These are phyloP conservation scores for Neuroterus valhalla DNA, from an alignment of 1,140 invertebrate species.

Conservation along the genomic window DNA sequence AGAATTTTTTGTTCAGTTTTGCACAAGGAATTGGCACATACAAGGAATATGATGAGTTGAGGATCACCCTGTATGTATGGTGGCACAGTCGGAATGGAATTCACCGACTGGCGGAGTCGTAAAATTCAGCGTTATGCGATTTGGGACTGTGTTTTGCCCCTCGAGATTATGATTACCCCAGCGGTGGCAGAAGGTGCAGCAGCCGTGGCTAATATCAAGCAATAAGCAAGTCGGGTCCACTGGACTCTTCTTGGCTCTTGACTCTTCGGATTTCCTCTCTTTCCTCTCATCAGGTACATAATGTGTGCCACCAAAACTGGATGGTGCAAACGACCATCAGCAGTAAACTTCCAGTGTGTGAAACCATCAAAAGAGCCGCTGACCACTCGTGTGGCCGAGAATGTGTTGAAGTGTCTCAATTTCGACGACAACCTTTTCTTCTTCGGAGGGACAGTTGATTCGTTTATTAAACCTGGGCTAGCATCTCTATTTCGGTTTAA, in stretches of 20 bases:
- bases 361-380: conserved; percentile 27
- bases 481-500: no score
- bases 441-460: background rate
- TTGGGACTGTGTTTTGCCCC: conserved; percentile 66
- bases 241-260: conserved; percentile 28
- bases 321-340: conserved; percentile 17
- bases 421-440: background rate
- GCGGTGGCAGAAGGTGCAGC: conserved; percentile 31
- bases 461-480: background rate
- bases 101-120: conserved; percentile 53
- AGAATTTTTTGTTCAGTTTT: no score
- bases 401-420: conserved; percentile 4
- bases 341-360: conserved; percentile 23
- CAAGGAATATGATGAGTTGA: no score
- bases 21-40: no score
- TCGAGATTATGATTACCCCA: conserved; percentile 67
- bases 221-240: conserved; percentile 55
- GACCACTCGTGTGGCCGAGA: background rate
- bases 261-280: conserved; percentile 26
- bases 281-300: conserved; percentile 12
- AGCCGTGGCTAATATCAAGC: conserved; percentile 70
- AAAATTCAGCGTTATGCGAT: conserved; percentile 65
- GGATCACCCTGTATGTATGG: conserved; percentile 43
- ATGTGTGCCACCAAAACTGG: conserved; percentile 24
- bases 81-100: background rate